Conservation (phyloP, 2,113 vertebrate species). For the Rousettus leschenaultii region DNA sequence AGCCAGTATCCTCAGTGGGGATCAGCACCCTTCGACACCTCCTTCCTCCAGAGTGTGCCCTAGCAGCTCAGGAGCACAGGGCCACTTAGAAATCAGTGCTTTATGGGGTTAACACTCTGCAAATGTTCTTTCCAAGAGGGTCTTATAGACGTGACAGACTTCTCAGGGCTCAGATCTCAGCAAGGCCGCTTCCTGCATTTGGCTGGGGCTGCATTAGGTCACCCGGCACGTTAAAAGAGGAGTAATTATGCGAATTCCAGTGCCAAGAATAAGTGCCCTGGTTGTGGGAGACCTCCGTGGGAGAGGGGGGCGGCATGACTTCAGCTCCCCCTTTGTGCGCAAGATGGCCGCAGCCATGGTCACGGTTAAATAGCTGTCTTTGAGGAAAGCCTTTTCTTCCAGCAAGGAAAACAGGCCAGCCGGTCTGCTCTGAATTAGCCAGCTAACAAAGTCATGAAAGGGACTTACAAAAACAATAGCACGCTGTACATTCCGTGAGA, state of each 20-base stretch:
- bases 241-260: conserved; percentile 76
- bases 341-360: conserved; percentile 78
- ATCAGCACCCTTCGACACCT: neutral
- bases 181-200: conserved; percentile 50
- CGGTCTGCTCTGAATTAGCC: conserved; percentile 79
- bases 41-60: neutral
- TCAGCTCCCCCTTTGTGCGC: conserved; percentile 77
- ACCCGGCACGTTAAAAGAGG: conserved; percentile 71
- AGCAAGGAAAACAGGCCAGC: conserved; percentile 77
- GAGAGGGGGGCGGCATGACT: conserved; percentile 43
- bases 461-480: conserved; percentile 87
- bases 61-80: neutral
- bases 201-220: conserved; percentile 70
- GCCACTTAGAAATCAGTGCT: neutral
- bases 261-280: conserved; percentile 41
- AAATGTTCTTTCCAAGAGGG: neutral
- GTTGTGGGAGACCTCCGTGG: conserved; percentile 50
- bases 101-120: conserved; percentile 20
- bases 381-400: conserved; percentile 80
- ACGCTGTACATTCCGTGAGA: conserved; percentile 83
- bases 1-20: neutral
- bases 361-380: conserved; percentile 83
- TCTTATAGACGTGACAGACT: neutral
- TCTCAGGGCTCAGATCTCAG: conserved; percentile 57
- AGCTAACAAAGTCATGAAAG: conserved; percentile 83